Evolutionary conservation across 2,888 invertebrate genomes (phyloP).

Genomic region (Sericinus montela): DNA sequence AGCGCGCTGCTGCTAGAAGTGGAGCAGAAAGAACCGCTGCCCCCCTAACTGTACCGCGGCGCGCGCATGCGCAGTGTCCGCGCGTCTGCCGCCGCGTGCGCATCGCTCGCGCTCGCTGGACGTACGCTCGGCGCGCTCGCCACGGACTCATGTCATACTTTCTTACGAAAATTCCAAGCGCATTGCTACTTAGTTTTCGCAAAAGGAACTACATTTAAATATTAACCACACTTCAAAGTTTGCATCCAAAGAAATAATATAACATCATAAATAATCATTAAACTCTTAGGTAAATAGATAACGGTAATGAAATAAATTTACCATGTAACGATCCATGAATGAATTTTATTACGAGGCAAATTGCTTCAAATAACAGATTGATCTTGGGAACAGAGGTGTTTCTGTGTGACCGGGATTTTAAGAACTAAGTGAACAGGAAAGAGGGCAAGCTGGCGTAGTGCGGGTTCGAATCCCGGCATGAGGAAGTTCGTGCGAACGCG

Average conservation of each 20-base stretch:
- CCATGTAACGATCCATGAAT: no score
- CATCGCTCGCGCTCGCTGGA: neutral
- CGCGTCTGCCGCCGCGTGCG: neutral
- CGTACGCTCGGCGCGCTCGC: neutral
- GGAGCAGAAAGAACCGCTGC: conserved; percentile 9
- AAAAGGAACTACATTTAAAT: neutral
- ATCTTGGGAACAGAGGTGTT: no score
- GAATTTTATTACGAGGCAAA: no score
- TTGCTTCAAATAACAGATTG: no score
- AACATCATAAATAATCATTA: neutral
- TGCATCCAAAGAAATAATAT: neutral
- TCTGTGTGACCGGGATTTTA: no score
- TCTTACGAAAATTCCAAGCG: neutral
- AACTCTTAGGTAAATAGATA: neutral
- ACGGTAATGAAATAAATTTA: no score
- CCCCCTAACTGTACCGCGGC: conserved; percentile 1
- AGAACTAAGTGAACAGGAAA: no score
- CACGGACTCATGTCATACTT: neutral
- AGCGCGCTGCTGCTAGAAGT: neutral
- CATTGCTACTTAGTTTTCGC: neutral
- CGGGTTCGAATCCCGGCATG: conserved; percentile 32
- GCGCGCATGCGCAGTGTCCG: neutral
- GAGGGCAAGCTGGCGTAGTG: neutral
- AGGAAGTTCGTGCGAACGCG: conserved; percentile 61
- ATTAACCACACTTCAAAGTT: neutral